Conservation (phyloP, 2,113 vertebrate species). For the Campylomormyrus tamandua region DNA sequence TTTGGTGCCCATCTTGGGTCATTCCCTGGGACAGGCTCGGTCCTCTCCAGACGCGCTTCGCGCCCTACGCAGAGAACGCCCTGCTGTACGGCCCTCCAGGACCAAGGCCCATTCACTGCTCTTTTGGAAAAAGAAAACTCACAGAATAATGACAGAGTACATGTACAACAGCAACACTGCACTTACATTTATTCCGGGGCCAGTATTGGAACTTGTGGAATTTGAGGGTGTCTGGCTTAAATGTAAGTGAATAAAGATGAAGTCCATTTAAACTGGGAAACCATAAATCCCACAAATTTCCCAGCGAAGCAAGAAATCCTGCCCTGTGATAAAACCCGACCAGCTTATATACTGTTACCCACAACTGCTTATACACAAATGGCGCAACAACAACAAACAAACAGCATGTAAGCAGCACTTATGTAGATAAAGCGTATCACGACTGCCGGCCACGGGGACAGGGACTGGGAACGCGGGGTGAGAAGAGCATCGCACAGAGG, state of each 20-base stretch:
- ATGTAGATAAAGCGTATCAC: not conserved
- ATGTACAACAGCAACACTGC: not conserved
- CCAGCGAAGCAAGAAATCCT: not conserved
- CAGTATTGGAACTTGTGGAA: not conserved
- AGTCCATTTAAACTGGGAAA: not conserved
- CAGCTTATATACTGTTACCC: not conserved
- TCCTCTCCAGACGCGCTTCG: not conserved
- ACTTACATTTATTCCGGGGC: not conserved
- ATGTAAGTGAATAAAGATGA: not conserved
- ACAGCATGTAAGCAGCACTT: not conserved
- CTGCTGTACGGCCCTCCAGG: not conserved
- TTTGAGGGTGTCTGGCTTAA: not conserved
- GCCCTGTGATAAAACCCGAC: not conserved
- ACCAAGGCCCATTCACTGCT: not conserved
- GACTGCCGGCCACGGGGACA: not conserved
- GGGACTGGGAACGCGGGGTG: not conserved
- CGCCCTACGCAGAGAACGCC: not conserved
- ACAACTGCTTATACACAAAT: not conserved
- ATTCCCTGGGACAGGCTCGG: not conserved
- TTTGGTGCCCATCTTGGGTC: not conserved
- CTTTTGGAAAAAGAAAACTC: not conserved
- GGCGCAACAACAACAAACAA: slow-evolving; percentile 22
- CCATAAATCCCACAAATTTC: not conserved
- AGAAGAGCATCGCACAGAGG: not conserved
- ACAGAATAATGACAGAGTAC: not conserved